phyloP scores from a whole-genome alignment of 2,113 vertebrate genomes.

The Fulica atra region DNA sequence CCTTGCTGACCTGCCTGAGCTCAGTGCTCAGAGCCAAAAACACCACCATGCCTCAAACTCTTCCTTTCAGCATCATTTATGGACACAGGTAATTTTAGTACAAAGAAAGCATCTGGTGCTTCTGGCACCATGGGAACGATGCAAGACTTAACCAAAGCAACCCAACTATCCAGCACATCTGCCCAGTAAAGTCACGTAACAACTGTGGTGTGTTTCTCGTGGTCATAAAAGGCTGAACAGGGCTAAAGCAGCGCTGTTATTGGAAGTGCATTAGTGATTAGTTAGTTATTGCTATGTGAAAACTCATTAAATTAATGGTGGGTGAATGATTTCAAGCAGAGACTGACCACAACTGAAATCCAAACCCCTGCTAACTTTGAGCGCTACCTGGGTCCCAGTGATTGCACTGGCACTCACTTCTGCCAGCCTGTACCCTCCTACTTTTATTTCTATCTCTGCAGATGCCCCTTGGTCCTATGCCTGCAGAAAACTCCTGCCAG shows the following conservation, averaged over 20 bases:
- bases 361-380: neutral
- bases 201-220: neutral
- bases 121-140: neutral
- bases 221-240: neutral
- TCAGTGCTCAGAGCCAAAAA: neutral
- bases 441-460: slow-evolving; percentile 44
- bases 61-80: neutral
- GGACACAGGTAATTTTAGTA: neutral
- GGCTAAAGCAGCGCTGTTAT: neutral
- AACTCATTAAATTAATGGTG: neutral
- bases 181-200: neutral
- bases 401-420: neutral
- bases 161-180: neutral
- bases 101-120: neutral
- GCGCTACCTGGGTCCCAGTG: neutral
- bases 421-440: neutral
- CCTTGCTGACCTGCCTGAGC: neutral
- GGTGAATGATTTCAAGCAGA: neutral
- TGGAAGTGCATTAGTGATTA: neutral
- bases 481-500: slow-evolving; percentile 76
- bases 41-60: neutral
- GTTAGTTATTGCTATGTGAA: neutral
- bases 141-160: neutral
- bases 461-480: slow-evolving; percentile 85
- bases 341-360: neutral